Evolutionary conservation across 2,113 vertebrate species (phyloP).

Genomic region (Oophaga pumilio): DNA sequence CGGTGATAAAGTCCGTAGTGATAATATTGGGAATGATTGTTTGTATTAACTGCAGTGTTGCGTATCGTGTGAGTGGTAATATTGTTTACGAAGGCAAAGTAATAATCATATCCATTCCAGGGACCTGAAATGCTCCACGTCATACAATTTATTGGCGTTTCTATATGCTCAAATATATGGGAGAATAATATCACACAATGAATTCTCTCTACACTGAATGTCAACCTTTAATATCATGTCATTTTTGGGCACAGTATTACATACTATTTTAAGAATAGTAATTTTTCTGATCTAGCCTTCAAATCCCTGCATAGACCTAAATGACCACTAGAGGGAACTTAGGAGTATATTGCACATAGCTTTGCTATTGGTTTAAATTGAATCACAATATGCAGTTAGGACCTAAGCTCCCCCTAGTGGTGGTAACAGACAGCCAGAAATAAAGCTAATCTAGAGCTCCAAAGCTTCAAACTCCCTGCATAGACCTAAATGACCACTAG

Average conservation of each 20-base stretch:
- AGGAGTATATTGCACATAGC: not conserved
- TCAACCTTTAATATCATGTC: not conserved
- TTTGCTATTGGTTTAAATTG: not conserved
- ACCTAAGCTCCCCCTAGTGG: not conserved
- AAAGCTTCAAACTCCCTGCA: too few species aligned
- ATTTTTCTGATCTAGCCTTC: not conserved
- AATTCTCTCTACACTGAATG: not conserved
- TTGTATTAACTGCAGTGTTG: not conserved
- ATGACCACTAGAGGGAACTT: not conserved
- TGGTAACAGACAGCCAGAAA: not conserved
- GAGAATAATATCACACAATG: not conserved
- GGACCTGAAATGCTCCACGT: not conserved
- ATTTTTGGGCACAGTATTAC: not conserved
- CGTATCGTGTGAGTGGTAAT: not conserved
- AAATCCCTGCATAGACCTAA: not conserved
- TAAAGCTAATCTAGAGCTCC: not conserved
- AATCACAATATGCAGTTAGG: not conserved
- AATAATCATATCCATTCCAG: not conserved
- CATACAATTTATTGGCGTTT: not conserved
- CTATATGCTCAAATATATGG: not conserved
- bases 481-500: too few species aligned
- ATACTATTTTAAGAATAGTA: not conserved
- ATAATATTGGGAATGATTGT: not conserved
- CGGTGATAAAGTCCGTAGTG: not conserved
- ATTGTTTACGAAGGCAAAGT: not conserved